phyloP scores from a whole-genome alignment of 2,113 vertebrate genomes.

The Hymenochirus boettgeri region DNA sequence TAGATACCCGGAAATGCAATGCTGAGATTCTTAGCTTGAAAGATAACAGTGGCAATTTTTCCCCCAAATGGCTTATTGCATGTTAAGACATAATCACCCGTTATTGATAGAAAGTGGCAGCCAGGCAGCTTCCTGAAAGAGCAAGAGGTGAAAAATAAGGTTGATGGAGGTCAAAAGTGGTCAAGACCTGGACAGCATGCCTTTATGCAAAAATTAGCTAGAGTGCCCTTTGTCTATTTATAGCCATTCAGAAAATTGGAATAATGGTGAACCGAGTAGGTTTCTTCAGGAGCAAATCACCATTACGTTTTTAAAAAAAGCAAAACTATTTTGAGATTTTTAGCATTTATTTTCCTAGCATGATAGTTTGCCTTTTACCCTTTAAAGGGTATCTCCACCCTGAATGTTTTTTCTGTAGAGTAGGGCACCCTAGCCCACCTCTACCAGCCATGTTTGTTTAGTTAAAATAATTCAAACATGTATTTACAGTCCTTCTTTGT shows the following conservation, averaged over 20 bases:
- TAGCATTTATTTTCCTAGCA: no score
- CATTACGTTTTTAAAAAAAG: no score
- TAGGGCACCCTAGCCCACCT: no score
- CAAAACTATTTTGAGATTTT: no score
- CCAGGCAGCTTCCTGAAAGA: constrained; percentile 71
- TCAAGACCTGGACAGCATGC: constrained; percentile 74
- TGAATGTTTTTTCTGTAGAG: no score
- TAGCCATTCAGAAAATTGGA: constrained; percentile 67
- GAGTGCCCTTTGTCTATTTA: constrained; percentile 68
- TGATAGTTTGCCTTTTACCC: no score
- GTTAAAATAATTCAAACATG: no score
- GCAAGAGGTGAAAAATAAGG: constrained; percentile 50
- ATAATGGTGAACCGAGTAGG: no score
- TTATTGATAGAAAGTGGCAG: constrained; percentile 63
- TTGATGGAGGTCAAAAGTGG: constrained; percentile 72
- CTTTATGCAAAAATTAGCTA: constrained; percentile 89
- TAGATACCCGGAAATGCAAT: constrained; percentile 3
- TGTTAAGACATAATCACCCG: constrained; percentile 50
- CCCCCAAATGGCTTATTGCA: constrained; percentile 47
- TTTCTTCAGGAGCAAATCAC: no score
- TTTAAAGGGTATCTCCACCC: no score
- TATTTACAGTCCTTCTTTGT: no score
- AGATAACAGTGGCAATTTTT: constrained; percentile 46
- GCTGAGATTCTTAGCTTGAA: constrained; percentile 42
- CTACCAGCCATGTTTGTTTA: no score